Base-by-base conservation (phyloP, 2,113 vertebrate genomes). In the Lota lota region DNA sequence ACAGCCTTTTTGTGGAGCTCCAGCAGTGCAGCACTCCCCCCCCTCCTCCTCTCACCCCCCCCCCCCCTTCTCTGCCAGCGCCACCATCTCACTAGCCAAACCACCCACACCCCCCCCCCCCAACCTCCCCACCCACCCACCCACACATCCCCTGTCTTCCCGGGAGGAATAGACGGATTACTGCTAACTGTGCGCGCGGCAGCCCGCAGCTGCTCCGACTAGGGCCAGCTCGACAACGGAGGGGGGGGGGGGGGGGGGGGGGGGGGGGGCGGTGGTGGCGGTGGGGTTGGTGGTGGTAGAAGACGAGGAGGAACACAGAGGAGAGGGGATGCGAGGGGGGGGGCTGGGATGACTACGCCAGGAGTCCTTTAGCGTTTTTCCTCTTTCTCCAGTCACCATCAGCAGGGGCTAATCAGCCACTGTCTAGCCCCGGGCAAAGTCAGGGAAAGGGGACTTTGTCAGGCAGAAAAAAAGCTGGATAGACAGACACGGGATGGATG, bases 91-190 rank as follows among this genome's bases (percentile, higher is more conserved):
- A 77, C 70, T 51, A 70, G 69, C 79, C 57, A 61, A 70, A 66
- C 65, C 74, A 79, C 59, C 75, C 69, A 40, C 24, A 67, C 78
- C 14, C 2, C 57, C 59, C 72, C 69, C 33, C 66, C 33, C 54
- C 4, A 19, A 67, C 79, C 16, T 73, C 69, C 20, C 66, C 20
- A 28, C 5, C 22, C 77, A 80, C 78, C 73, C 61, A 61, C 85
- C 68, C 84, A 78, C 86, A 72, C 68, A 24, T 74, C 84, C 81
- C 83, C 76, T 66, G 73, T 80, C 83, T 85, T 85, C 89, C 85
- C 84, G 81, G 63, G 88, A 92, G 92, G 85, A 92, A 94, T 88
- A 91, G 92, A 92, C 83, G 92, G 93, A 94, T 94, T 92, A 91
- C 91, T 89, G 92, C 90, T 92, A 92, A 92, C 86, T 89, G 92